A percentile compares a stretch with the other conserved stretches of the same genome.
Evolutionary conservation across 2,113 vertebrate species (phyloP).

Genomic region (Limanda limanda): DNA sequence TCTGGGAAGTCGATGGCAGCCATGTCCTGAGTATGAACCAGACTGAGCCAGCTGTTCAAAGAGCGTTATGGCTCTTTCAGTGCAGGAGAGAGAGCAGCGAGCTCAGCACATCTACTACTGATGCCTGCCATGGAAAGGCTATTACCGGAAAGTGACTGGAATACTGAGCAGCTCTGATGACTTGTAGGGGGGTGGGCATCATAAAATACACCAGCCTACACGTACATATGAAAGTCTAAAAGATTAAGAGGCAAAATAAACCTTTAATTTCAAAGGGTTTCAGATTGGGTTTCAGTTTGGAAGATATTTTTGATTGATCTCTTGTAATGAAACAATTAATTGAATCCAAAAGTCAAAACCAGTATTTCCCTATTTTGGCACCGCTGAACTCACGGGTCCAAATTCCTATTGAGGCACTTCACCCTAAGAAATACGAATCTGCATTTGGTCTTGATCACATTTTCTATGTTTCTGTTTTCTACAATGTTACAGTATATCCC

Average conservation of each 20-base stretch:
- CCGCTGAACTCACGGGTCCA: too few relatives aligned
- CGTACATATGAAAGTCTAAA: neutral
- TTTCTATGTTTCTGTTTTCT: too few relatives aligned
- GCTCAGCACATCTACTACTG: constrained; percentile 37
- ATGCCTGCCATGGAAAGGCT: constrained; percentile 16
- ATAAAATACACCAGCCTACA: neutral
- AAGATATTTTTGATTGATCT: too few relatives aligned
- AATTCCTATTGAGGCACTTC: too few relatives aligned
- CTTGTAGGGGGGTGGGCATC: neutral
- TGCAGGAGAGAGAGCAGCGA: constrained; percentile 42
- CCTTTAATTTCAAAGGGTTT: too few relatives aligned
- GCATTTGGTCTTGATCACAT: too few relatives aligned
- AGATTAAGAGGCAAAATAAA: neutral
- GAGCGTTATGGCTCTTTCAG: constrained; percentile 35
- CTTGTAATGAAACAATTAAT: too few relatives aligned
- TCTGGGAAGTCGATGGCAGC: constrained; percentile 33
- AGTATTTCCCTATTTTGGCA: too few relatives aligned
- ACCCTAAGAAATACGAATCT: too few relatives aligned
- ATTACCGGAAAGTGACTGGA: constrained; percentile 34
- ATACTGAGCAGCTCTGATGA: constrained; percentile 28
- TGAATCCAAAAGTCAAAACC: too few relatives aligned
- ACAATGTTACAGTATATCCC: too few relatives aligned
- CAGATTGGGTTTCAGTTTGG: too few relatives aligned
- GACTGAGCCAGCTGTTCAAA: constrained; percentile 1
- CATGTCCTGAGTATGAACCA: constrained; percentile 47